phyloP scores from a whole-genome alignment of 2,113 vertebrate genomes.

The Progne subis region DNA sequence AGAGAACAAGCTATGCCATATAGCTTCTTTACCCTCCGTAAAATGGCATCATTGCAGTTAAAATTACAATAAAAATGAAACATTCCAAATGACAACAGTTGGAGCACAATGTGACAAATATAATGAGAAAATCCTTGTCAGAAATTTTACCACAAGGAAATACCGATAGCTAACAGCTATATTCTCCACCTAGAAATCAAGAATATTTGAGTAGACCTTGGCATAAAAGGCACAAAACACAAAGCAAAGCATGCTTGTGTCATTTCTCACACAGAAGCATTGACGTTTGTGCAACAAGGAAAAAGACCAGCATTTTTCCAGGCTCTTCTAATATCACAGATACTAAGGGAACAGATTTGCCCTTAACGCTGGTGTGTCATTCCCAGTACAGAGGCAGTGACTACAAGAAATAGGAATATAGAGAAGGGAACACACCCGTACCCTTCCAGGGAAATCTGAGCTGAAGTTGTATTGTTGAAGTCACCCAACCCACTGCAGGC shows the following conservation, averaged over 20 bases:
- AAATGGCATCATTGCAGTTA: slow-evolving; percentile 37
- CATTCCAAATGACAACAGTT: slow-evolving; percentile 54
- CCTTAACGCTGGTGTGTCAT: background rate
- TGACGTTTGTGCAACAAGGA: slow-evolving; percentile 34
- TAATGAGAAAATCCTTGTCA: slow-evolving; percentile 58
- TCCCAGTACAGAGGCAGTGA: background rate
- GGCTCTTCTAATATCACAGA: background rate
- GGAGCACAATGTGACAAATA: slow-evolving; percentile 58
- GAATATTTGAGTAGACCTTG: slow-evolving; percentile 2
- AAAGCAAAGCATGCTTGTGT: slow-evolving; percentile 45
- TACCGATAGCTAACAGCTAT: slow-evolving; percentile 44
- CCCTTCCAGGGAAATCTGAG: background rate
- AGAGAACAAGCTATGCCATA: slow-evolving; percentile 53
- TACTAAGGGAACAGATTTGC: background rate
- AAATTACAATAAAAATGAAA: slow-evolving; percentile 58
- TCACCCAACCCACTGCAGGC: background rate
- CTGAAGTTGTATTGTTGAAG: background rate
- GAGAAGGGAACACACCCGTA: background rate
- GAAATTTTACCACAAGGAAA: slow-evolving; percentile 58
- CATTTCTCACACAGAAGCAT: slow-evolving; percentile 29
- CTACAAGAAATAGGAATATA: background rate
- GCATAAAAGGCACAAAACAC: slow-evolving; percentile 61
- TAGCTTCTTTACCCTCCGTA: slow-evolving; percentile 62
- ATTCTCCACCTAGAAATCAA: slow-evolving; percentile 54
- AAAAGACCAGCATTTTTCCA: background rate